A percentile compares a stretch with the other conserved stretches of the same genome.
phyloP scores from a whole-genome alignment of 2,797 vertebrate species.

The Rhynchotus rufescens region DNA sequence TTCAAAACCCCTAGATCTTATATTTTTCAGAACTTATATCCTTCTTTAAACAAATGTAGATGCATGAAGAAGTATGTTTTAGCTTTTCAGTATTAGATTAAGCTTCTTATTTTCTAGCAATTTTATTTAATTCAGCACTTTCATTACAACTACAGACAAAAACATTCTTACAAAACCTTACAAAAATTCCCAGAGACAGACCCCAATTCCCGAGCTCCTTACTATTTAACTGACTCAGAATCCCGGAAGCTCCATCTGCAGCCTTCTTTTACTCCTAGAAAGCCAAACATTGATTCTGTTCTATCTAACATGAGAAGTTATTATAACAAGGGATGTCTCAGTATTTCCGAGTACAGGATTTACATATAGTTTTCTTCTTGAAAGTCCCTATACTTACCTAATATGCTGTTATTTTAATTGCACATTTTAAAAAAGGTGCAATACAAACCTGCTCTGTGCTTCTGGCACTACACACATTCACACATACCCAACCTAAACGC shows the following conservation, averaged over 20 bases:
- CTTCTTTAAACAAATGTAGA: not conserved
- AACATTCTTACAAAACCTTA: not conserved
- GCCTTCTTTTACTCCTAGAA: not conserved
- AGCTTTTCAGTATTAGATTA: constrained; percentile 6
- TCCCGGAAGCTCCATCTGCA: not conserved
- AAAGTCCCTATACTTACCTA: not conserved
- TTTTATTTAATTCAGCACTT: constrained; percentile 19
- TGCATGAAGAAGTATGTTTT: constrained; percentile 4
- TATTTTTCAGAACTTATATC: constrained; percentile 40
- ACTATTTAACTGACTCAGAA: not conserved
- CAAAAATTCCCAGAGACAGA: not conserved
- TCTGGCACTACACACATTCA: not conserved
- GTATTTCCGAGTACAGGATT: not conserved
- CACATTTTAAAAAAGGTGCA: not conserved
- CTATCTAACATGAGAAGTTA: not conserved
- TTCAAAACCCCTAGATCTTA: constrained; percentile 41
- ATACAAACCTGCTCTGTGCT: not conserved
- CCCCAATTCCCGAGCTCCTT: not conserved
- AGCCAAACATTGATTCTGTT: not conserved
- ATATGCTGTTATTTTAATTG: not conserved
- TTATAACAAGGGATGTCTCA: not conserved
- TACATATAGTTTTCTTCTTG: not conserved
- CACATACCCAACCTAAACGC: not conserved
- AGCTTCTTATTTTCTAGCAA: not conserved
- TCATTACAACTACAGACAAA: not conserved